phyloP scores from a whole-genome alignment of 1,140 invertebrate species.

The Carposina sasakii region DNA sequence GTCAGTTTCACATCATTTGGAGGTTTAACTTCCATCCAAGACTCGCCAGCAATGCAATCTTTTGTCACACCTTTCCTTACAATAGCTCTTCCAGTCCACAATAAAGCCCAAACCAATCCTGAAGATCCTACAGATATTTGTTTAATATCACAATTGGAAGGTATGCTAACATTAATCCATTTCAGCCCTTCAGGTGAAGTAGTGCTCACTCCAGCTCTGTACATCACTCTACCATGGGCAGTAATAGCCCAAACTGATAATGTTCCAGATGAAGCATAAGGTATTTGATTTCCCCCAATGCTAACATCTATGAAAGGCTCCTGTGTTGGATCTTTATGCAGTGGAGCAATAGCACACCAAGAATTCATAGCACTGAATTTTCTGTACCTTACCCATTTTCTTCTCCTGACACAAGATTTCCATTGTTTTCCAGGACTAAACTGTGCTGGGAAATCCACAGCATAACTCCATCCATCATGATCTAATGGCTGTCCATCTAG shows the following conservation, averaged over 20 bases:
- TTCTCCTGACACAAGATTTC: conserved; percentile 91
- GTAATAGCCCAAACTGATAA: conserved; percentile 93
- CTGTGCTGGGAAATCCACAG: conserved; percentile 91
- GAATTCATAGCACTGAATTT: conserved; percentile 91
- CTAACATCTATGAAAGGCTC: conserved; percentile 84
- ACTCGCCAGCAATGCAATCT: conserved; percentile 81
- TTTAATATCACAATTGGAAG: conserved; percentile 83
- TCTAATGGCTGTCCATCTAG: conserved; percentile 89
- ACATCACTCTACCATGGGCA: conserved; percentile 90
- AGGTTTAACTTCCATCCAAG: conserved; percentile 86
- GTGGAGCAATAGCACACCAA: conserved; percentile 91
- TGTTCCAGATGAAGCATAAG: conserved; percentile 80
- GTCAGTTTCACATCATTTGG: conserved; percentile 78
- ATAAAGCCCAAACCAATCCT: conserved; percentile 88
- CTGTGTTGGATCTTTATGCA: conserved; percentile 90
- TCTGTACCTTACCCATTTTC: conserved; percentile 91
- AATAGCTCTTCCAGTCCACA: conserved; percentile 86
- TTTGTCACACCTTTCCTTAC: conserved; percentile 85
- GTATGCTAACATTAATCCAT: conserved; percentile 85
- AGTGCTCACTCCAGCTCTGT: conserved; percentile 83
- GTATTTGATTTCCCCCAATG: conserved; percentile 87
- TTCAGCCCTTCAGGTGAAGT: conserved; percentile 87
- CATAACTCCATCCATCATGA: conserved; percentile 96
- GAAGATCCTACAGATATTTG: conserved; percentile 88
- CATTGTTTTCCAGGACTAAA: conserved; percentile 88